phyloP scores from a whole-genome alignment of 2,113 vertebrate species.

The Neopipo cinnamomea region DNA sequence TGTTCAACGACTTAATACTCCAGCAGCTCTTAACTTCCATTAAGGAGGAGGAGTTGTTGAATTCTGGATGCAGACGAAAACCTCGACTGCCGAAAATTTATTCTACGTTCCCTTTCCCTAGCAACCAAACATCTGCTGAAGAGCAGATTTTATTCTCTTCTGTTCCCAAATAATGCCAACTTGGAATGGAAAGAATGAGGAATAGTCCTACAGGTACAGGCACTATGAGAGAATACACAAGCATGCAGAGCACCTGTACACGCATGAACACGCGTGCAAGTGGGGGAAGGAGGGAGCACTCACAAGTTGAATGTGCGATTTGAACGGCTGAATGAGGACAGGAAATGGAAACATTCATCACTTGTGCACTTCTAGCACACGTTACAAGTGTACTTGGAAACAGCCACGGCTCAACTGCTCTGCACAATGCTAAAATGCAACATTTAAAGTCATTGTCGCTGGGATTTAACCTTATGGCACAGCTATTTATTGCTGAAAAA shows the following conservation, averaged over 20 bases:
- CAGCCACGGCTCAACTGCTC: background rate
- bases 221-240: fast-evolving
- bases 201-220: background rate
- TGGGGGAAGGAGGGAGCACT: background rate
- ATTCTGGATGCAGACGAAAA: slow-evolving; percentile 47
- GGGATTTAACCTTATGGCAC: background rate
- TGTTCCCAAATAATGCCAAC: background rate
- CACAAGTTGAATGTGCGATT: background rate
- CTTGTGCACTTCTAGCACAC: background rate
- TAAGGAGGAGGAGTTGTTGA: slow-evolving; percentile 32
- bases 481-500: background rate
- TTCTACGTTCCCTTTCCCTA: background rate
- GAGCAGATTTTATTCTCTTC: background rate
- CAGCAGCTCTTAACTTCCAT: slow-evolving; percentile 42
- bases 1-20: slow-evolving; percentile 59
- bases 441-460: background rate
- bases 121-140: slow-evolving; percentile 18
- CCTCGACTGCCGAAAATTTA: slow-evolving; percentile 14
- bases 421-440: background rate
- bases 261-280: fast-evolving
- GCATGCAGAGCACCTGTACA: background rate
- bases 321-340: background rate
- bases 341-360: background rate
- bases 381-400: background rate
- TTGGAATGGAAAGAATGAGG: background rate